Evolutionary conservation across 2,888 invertebrate species (phyloP).

Genomic region (Scaptomyza parva): DNA sequence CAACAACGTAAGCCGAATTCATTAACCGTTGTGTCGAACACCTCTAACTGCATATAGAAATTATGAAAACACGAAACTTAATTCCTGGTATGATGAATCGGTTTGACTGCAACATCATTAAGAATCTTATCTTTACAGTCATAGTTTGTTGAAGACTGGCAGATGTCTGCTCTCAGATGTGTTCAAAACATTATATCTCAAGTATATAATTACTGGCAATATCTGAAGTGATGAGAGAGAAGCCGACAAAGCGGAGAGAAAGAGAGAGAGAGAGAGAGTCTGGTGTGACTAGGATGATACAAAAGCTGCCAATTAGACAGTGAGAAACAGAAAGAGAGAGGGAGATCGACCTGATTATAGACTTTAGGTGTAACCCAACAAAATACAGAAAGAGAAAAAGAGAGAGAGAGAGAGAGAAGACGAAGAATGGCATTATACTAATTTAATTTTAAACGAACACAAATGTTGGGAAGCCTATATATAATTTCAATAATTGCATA

Average conservation of each 20-base stretch:
- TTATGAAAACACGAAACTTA: slow-evolving; percentile 1
- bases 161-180: slow-evolving; percentile 48
- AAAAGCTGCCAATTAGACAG: slow-evolving; percentile 50
- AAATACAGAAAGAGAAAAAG: background rate
- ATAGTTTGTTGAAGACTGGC: slow-evolving; percentile 35
- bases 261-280: slow-evolving; percentile 30
- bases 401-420: slow-evolving; percentile 1
- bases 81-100: slow-evolving; percentile 24
- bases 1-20: background rate
- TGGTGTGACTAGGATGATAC: slow-evolving; percentile 61
- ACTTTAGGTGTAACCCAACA: slow-evolving; percentile 64
- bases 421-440: slow-evolving; percentile 66
- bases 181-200: background rate
- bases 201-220: slow-evolving; percentile 65
- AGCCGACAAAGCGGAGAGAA: slow-evolving; percentile 63
- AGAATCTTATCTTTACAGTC: slow-evolving; percentile 39
- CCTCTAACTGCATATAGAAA: background rate
- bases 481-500: slow-evolving; percentile 74
- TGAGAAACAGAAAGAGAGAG: background rate
- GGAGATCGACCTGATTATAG: slow-evolving; percentile 61
- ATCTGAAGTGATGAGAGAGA: slow-evolving; percentile 59
- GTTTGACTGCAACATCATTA: slow-evolving; percentile 35
- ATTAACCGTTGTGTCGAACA: slow-evolving; percentile 6
- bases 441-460: slow-evolving; percentile 76
- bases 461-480: slow-evolving; percentile 59